These are phyloP conservation scores for Apamea anceps DNA, from an alignment of 2,888 invertebrate genomes.

Conservation along the genomic window DNA sequence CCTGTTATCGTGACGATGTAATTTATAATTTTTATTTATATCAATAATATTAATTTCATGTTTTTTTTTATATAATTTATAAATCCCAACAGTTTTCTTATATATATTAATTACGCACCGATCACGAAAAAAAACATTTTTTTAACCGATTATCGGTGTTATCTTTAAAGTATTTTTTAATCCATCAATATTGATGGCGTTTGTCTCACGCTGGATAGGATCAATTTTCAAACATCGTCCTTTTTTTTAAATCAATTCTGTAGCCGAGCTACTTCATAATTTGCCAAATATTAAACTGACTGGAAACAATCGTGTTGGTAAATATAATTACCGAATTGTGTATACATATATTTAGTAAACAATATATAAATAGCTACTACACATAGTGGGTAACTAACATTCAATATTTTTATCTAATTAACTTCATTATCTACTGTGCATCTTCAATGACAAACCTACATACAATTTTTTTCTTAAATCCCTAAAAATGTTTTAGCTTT, in stretches of 20 bases:
- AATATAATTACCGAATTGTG: slow-evolving; percentile 5
- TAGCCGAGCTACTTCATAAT: neutral
- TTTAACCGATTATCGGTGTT: neutral
- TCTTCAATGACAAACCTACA: slow-evolving; percentile 6
- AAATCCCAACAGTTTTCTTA: too few relatives aligned
- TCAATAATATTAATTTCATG: slow-evolving; percentile 13
- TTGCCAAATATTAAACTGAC: neutral
- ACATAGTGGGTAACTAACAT: neutral
- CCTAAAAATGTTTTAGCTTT: slow-evolving; percentile 13
- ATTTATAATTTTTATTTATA: neutral
- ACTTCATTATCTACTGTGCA: slow-evolving; percentile 27
- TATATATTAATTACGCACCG: too few relatives aligned
- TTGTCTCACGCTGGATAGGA: neutral
- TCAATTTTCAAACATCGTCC: neutral
- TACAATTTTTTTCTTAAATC: neutral
- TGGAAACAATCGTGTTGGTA: slow-evolving; percentile 6
- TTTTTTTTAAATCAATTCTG: too few relatives aligned
- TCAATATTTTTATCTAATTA: neutral
- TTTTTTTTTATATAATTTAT: neutral
- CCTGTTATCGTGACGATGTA: neutral
- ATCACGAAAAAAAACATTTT: neutral
- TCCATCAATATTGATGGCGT: neutral
- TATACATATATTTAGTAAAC: slow-evolving; percentile 2
- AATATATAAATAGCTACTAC: neutral
- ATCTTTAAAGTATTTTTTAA: neutral